phyloP scores from a whole-genome alignment of 2,797 vertebrate genomes.

The Phataginus tetradactyla region DNA sequence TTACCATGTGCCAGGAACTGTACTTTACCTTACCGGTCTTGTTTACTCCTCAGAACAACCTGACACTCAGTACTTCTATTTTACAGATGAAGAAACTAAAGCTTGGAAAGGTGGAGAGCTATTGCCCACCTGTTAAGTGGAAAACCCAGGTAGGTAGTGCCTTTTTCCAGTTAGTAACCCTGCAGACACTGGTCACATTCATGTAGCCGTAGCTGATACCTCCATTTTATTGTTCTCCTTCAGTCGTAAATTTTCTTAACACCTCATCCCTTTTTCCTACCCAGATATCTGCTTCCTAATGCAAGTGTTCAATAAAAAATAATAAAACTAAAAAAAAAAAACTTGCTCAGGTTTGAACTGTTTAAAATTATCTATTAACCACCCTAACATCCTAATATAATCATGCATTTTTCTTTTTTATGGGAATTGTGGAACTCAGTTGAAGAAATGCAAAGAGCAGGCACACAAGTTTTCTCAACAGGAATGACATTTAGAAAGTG shows the following conservation, averaged over 20 bases:
- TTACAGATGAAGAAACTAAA: neutral
- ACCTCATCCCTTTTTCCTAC: neutral
- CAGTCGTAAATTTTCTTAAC: neutral
- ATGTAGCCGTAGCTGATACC: neutral
- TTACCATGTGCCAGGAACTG: neutral
- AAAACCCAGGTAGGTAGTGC: neutral
- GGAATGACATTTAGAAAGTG: neutral
- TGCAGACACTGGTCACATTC: accelerated
- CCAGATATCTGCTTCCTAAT: neutral
- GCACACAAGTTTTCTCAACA: neutral
- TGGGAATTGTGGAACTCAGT: neutral
- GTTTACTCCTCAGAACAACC: neutral
- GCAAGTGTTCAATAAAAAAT: neutral
- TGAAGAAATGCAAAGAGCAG: neutral
- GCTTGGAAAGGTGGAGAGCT: neutral
- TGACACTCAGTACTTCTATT: neutral
- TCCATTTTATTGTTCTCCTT: neutral
- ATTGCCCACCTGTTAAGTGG: neutral
- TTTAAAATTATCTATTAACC: neutral
- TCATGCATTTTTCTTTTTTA: neutral
- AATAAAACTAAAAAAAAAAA: neutral
- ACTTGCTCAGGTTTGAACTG: neutral
- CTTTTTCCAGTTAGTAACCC: neutral
- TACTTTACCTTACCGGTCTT: neutral
- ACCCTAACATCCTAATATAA: neutral